A percentile compares a stretch with the other conserved stretches of the same genome.
Conservation (phyloP, 2,888 invertebrate species). For the Melikaiella ostensackeni region DNA sequence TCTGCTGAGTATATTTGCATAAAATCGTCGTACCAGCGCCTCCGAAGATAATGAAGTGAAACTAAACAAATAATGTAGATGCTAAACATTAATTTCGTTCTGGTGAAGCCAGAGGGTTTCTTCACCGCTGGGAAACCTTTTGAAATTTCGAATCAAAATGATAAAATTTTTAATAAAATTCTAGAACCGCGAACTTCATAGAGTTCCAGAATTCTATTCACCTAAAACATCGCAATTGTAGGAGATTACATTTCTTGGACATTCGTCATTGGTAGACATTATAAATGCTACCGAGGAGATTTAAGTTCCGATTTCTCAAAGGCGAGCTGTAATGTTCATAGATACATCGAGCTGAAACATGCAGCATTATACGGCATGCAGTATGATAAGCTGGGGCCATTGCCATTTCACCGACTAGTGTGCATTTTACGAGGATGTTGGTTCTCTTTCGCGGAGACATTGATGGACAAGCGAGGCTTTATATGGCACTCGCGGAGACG, state of each 20-base stretch:
- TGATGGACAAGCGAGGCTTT: conserved; percentile 76
- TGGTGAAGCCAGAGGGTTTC: conserved; percentile 40
- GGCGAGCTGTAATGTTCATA: conserved; percentile 19
- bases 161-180: background rate
- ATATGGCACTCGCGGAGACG: conserved; percentile 69
- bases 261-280: conserved; percentile 19
- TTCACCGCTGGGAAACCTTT: background rate
- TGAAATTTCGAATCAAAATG: background rate
- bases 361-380: conserved; percentile 53
- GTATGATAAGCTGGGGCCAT: conserved; percentile 72
- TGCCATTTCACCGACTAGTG: conserved; percentile 65
- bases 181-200: background rate
- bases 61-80: conserved; percentile 76
- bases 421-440: conserved; percentile 70
- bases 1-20: conserved; percentile 71
- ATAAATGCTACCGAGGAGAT: conserved; percentile 23
- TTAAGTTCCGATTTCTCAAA: conserved; percentile 50
- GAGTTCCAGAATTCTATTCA: background rate
- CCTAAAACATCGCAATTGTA: background rate
- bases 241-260: conserved; percentile 9
- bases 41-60: conserved; percentile 74
- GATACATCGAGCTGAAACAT: conserved; percentile 44
- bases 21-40: conserved; percentile 71
- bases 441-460: conserved; percentile 72
- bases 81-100: conserved; percentile 75